A percentile compares a stretch with the other conserved stretches of the same genome.
phyloP scores from a whole-genome alignment of 2,113 vertebrate species.

The Synchiropus splendidus region DNA sequence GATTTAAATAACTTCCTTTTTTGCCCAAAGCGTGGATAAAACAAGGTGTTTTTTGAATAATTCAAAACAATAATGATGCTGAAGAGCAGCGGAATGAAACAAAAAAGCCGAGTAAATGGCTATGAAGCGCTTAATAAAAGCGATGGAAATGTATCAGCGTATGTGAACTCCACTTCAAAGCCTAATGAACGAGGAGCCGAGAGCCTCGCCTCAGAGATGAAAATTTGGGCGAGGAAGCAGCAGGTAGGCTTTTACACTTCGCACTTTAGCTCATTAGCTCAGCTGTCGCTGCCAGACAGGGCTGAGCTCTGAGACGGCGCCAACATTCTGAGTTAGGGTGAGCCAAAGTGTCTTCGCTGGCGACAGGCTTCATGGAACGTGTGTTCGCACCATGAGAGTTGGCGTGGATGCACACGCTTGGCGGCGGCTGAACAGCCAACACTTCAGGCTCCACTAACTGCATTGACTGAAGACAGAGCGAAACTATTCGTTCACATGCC shows the following conservation, averaged over 20 bases:
- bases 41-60: no score
- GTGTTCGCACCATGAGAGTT: slow-evolving; percentile 33
- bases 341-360: slow-evolving; percentile 45
- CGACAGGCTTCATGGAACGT: slow-evolving; percentile 23
- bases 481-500: no score
- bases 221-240: slow-evolving; percentile 36
- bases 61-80: no score
- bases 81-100: no score
- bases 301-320: slow-evolving; percentile 33
- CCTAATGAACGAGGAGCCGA: slow-evolving; percentile 39
- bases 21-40: no score
- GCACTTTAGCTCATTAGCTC: slow-evolving; percentile 46
- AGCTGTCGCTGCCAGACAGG: slow-evolving; percentile 27
- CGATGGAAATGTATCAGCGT: no score
- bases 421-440: slow-evolving; percentile 15
- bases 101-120: no score
- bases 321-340: slow-evolving; percentile 35
- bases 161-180: slow-evolving; percentile 10
- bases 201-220: slow-evolving; percentile 23
- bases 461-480: no score
- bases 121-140: no score
- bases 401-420: slow-evolving; percentile 25
- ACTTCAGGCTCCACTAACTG: background rate
- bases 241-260: slow-evolving; percentile 50
- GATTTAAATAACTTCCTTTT: no score